Evolutionary conservation across 2,113 vertebrate genomes (phyloP).

Genomic region (Atherinomorus stipes): DNA sequence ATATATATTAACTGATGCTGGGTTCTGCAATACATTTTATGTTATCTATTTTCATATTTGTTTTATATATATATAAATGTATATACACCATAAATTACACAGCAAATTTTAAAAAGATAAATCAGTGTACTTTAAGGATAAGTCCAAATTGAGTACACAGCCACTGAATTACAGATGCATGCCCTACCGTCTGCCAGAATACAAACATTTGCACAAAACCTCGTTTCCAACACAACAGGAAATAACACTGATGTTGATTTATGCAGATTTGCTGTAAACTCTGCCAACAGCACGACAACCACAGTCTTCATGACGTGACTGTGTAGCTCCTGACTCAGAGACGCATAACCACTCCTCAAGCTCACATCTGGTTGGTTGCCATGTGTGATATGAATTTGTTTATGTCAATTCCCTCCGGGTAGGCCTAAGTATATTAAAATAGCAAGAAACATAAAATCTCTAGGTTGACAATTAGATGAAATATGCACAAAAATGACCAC

Average conservation of each 20-base stretch:
- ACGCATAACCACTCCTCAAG: neutral
- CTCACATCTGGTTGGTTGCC: neutral
- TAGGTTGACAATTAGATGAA: too few relatives aligned
- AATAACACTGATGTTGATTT: neutral
- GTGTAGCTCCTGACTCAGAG: neutral
- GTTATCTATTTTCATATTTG: neutral
- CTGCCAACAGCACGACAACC: neutral
- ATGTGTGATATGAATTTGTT: neutral
- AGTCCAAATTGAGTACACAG: neutral
- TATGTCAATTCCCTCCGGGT: too few relatives aligned
- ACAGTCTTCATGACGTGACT: neutral
- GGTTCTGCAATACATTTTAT: neutral
- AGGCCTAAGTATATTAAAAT: too few relatives aligned
- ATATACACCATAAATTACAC: neutral
- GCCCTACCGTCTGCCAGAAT: neutral
- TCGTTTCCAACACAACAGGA: neutral
- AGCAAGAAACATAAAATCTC: too few relatives aligned
- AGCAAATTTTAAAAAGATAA: neutral
- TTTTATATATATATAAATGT: neutral
- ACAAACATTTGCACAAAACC: neutral
- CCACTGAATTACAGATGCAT: neutral
- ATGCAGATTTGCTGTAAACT: neutral
- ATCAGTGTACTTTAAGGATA: neutral
- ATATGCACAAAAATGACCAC: too few relatives aligned
- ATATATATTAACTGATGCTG: too few relatives aligned